Base-by-base conservation (phyloP, 2,113 vertebrate genomes). In the Anarhynchus alexandrinus region DNA sequence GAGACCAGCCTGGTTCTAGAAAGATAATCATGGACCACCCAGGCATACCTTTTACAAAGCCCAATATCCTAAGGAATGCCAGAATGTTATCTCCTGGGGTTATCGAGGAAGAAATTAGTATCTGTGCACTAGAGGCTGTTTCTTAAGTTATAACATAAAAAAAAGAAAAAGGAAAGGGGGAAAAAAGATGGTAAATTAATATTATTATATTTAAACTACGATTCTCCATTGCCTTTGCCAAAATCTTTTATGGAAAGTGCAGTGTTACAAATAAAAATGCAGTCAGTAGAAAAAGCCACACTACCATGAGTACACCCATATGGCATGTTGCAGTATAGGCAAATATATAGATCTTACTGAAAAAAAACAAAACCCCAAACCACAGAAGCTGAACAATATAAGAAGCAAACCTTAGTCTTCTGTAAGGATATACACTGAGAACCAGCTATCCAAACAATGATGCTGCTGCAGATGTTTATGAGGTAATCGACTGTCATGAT, bases 181-280 rank as follows among this genome's bases (percentile, higher is more conserved):
- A 61, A 58, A 78, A 90, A 88, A 57, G 32, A 40, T 52, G 84
- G 77, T 88, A 90, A 86, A 92, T 95, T 97, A 96, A 65, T 94
- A 93, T 93, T 92, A 86, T 93, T 94, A n/a, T 59, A 81, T 77
- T 95, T 94, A 87, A 94, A 66, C 65, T 95, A 25, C 87, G 73
- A 96, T 80, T 97, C 88, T 90, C 69, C 52, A 85, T 78, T 83
- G 74, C 77, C 95, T 96, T 94, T 79, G 96, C 74, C 82, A 94
- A 96, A 91, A 83, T 91, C 88, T 96, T 97, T 95, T 95, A 93
- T 42, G 88, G 95, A 94, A 96, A 95, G 88, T 92, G 40, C 85
- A 90, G 42, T 67, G 29, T 96, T 96, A 79, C 88, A 94, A 94
- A 92, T 93, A 90, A 92, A 92, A 93, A 51, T 38, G 74, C 84